These are phyloP conservation scores for Callionymus lyra DNA, from an alignment of 2,113 vertebrate genomes.

Conservation along the genomic window DNA sequence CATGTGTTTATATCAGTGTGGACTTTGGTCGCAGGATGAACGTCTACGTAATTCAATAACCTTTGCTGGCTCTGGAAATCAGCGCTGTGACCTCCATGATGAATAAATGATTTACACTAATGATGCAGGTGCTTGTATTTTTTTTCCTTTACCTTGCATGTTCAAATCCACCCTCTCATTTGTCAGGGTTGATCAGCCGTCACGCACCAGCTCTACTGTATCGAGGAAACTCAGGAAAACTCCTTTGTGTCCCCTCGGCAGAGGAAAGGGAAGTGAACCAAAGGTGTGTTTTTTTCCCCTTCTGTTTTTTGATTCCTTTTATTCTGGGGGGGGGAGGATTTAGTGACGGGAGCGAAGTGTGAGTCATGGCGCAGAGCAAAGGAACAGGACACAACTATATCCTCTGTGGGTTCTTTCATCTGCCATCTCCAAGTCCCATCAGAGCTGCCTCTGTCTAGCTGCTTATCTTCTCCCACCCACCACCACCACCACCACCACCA, in stretches of 20 bases:
- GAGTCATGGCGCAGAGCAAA: constrained; percentile 25
- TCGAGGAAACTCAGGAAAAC: constrained; percentile 22
- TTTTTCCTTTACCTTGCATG: too few species aligned
- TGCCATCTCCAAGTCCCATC: constrained; percentile 31
- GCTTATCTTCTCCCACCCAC: constrained; percentile 27
- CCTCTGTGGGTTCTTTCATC: constrained; percentile 20
- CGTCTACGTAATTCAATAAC: constrained; percentile 48
- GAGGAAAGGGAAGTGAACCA: neutral
- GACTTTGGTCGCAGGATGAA: constrained; percentile 52
- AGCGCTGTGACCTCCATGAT: constrained; percentile 39
- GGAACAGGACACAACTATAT: constrained; percentile 8
- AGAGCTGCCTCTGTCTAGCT: constrained; percentile 27
- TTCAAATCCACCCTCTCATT: neutral
- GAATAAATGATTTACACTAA: constrained; percentile 52
- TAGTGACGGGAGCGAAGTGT: constrained; percentile 9
- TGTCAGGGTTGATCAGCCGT: constrained; percentile 8
- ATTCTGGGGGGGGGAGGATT: constrained; percentile 5
- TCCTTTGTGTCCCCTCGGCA: constrained; percentile 12
- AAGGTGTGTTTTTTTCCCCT: constrained; percentile 19
- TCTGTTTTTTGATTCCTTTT: too few species aligned
- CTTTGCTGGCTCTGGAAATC: constrained; percentile 40
- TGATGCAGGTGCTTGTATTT: constrained; percentile 7
- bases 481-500: too few species aligned
- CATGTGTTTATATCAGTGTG: constrained; percentile 47
- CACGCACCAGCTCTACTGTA: constrained; percentile 35